Evolutionary conservation across 2,113 vertebrate genomes (phyloP).

Genomic region (Bambusicola thoracicus): DNA sequence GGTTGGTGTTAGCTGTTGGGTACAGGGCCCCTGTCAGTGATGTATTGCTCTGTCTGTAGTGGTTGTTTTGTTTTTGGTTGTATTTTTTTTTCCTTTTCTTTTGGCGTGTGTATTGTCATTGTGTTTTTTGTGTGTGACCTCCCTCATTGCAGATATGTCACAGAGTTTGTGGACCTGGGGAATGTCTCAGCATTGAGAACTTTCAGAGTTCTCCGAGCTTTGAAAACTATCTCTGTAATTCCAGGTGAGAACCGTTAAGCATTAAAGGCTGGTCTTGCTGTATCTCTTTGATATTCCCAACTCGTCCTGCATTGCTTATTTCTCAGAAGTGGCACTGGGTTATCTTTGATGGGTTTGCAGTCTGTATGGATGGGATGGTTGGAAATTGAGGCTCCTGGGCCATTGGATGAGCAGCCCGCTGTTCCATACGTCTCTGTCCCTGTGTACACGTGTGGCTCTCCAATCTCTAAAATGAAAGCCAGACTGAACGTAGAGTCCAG

Average conservation of each 20-base stretch:
- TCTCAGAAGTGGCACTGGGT: conserved; percentile 82
- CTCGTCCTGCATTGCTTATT: conserved; percentile 24
- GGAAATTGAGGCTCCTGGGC: background rate
- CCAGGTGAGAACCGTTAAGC: conserved; percentile 97
- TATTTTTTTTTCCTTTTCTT: conserved; percentile 61
- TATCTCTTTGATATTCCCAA: background rate
- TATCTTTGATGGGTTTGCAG: conserved; percentile 91
- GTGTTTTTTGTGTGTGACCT: conserved; percentile 97
- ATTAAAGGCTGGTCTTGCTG: conserved; percentile 63
- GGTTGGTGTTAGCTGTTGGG: conserved; percentile 96
- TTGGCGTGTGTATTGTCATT: conserved; percentile 91
- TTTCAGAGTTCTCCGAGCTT: conserved; percentile 99
- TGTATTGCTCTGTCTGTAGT: conserved; percentile 89
- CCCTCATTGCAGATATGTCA: conserved; percentile 99
- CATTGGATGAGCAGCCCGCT: accelerated
- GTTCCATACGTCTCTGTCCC: accelerated
- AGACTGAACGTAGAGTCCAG: background rate
- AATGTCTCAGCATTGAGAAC: conserved; percentile 99
- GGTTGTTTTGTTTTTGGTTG: conserved; percentile 67
- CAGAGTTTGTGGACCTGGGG: conserved; percentile 99
- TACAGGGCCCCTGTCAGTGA: conserved; percentile 90
- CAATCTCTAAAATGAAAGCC: background rate
- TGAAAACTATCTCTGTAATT: conserved; percentile 99
- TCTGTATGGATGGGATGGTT: conserved; percentile 68
- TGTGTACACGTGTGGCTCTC: accelerated